Base-by-base conservation (phyloP, 2,797 vertebrate species). In the Parauchenoglanis punctatus region DNA sequence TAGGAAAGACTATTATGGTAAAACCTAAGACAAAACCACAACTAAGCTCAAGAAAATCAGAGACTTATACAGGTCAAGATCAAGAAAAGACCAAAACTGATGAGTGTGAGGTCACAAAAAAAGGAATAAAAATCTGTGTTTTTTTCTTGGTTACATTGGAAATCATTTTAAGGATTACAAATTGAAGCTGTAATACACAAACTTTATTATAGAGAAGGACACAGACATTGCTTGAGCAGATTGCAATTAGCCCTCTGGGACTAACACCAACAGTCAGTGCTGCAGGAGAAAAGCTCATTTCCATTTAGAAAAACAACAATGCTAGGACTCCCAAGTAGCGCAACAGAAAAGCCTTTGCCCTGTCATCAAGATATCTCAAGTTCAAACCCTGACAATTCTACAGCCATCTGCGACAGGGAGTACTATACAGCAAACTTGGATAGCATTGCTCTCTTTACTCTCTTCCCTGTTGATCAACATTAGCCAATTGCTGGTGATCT, bases 391-490 rank as follows among this genome's bases (percentile, higher is more conserved):
- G 81, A 28, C 25, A 65, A 25, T 28, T 10, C n/a, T 82, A 49
- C 54, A 82, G 61, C 40, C 15, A 18, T 65, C 61, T 82, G 81
- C 15, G 8, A 44, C 7, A 1, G 12, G 35, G 80, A 40, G 40
- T 63, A 23, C 12, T 81, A 63, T 35, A 81, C 23, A 63, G 25
- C 12, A 25, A 81, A 44, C 63, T n/a, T 17, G 35, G 80, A 63
- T n/a, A 63, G 23, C 7, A 25, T 46, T 63, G 80, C 56, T 59
- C 54, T 40, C 17, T 81, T 20, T 59, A 20, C 23, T 25, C 35
- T 46, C 25, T 61, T 12, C 12, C 40, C 35, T 63, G 80, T 63
- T 13, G 3, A 63, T 63, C 80, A 81, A 81, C 80, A 81, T 81
- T 40, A 81, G 31, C 17, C 56, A 54, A 54, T 81, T 46, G 35